Base-by-base conservation (phyloP, 2,797 vertebrate genomes). In the Natrix natrix region DNA sequence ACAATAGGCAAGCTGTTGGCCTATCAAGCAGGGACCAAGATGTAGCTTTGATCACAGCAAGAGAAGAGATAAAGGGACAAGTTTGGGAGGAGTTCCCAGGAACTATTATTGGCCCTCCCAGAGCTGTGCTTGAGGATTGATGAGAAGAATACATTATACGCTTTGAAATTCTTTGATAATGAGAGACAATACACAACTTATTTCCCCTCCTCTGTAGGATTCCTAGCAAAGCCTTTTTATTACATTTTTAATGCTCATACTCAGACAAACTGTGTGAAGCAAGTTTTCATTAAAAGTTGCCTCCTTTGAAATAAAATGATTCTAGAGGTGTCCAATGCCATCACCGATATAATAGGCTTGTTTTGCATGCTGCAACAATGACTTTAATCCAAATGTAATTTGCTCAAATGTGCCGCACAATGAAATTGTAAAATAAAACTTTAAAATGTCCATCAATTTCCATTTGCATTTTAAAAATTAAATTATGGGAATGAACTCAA, bases 391-490 rank as follows among this genome's bases (percentile, higher is more conserved):
- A 95, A 89, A 90, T 83, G 55, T 63, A 92, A 95, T 96, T 96
- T 94, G 61, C 92, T 95, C 95, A 96, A 92, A 94, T 95, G 93
- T 0, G 0, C 56, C 93, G 95, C 94, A 96, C 93, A 97, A 96
- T 95, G 93, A 96, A 94, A 95, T 91, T 93, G 90, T 91, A 93
- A 57, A 26, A 94, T 93, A 94, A 43, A 95, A 95, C 86, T 96
- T 96, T 74, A 94, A 95, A 95, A 90, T 69, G 95, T 90, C 92
- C 88, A 96, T 97, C 97, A 96, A 95, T 94, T 94, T 92, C 94
- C 91, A 90, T 94, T 94, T 91, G 94, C 94, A 96, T 97, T 97
- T 96, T 91, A 20, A 96, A 96, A 96, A 91, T 95, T 94, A 90
- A 92, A 96, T 96, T 97, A 95, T 90, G 88, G 90, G 61, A 90